Conservation (phyloP, 2,888 invertebrate species). For the Tetrapedia diversipes region DNA sequence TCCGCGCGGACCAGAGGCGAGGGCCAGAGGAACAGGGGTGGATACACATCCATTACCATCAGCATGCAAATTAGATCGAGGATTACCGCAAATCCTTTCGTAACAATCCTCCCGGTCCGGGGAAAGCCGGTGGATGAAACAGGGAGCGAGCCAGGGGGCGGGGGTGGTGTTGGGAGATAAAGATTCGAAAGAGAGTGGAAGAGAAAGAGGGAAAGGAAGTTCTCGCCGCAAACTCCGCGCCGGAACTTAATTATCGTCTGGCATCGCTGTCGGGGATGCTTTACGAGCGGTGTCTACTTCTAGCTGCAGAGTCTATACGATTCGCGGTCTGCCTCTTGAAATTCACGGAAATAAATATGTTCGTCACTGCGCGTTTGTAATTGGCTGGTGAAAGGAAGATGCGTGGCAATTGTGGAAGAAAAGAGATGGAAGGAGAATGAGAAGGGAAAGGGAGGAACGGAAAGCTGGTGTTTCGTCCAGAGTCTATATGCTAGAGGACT, state of each 20-base stretch:
- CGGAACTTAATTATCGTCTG: constrained; percentile 80
- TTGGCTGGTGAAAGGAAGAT: neutral
- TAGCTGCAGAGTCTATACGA: neutral
- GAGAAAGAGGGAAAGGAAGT: no score
- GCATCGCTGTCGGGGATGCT: constrained; percentile 73
- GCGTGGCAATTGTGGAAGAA: no score
- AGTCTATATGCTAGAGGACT: no score
- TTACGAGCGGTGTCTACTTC: constrained; percentile 65
- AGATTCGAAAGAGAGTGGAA: constrained; percentile 52
- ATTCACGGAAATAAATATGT: constrained; percentile 23
- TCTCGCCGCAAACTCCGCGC: constrained; percentile 76
- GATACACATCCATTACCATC: constrained; percentile 82
- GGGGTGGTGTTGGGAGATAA: constrained; percentile 43
- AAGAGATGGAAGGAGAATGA: no score
- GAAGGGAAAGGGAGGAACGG: no score
- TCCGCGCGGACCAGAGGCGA: constrained; percentile 46
- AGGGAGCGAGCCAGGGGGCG: constrained; percentile 46
- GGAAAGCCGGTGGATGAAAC: constrained; percentile 46
- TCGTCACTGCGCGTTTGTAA: neutral
- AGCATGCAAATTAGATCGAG: constrained; percentile 82
- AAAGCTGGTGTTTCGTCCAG: no score
- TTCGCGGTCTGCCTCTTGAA: constrained; percentile 8
- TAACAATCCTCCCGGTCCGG: constrained; percentile 76
- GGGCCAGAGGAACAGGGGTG: constrained; percentile 75
- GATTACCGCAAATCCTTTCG: constrained; percentile 82